Percentiles rank a stretch among this genome's conserved stretches.
Conservation (phyloP, 1,140 invertebrate species). For the Asobara japonica region DNA sequence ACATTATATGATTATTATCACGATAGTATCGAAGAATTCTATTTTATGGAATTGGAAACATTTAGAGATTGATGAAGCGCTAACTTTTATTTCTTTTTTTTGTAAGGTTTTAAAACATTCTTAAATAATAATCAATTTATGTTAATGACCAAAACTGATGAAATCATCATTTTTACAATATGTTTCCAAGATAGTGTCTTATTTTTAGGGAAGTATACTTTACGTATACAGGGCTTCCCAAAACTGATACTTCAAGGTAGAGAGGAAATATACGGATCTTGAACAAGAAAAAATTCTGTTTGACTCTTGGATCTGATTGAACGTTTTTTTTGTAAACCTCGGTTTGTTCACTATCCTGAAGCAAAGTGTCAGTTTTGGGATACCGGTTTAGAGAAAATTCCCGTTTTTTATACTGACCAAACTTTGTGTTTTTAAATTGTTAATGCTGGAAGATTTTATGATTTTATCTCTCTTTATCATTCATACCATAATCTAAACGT, state of each 20-base stretch:
- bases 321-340: too few species aligned
- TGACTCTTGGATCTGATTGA: too few species aligned
- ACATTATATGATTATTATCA: not conserved
- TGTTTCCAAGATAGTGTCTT: slow-evolving; percentile 17
- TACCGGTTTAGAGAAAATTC: too few species aligned
- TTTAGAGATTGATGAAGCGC: not conserved
- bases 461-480: not conserved
- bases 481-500: not conserved
- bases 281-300: too few species aligned
- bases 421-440: not conserved
- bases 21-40: not conserved
- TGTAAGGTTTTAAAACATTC: not conserved
- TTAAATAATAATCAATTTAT: too few species aligned
- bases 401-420: slow-evolving; percentile 15
- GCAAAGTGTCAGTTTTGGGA: too few species aligned
- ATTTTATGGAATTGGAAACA: not conserved
- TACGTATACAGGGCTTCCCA: not conserved
- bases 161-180: not conserved
- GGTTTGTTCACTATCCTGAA: too few species aligned
- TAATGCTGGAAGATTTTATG: not conserved
- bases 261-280: too few species aligned
- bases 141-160: not conserved
- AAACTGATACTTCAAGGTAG: too few species aligned
- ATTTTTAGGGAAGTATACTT: not conserved
- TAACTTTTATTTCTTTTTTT: not conserved